Evolutionary conservation across 2,113 vertebrate species (phyloP).

Genomic region (Asarcornis scutulata): DNA sequence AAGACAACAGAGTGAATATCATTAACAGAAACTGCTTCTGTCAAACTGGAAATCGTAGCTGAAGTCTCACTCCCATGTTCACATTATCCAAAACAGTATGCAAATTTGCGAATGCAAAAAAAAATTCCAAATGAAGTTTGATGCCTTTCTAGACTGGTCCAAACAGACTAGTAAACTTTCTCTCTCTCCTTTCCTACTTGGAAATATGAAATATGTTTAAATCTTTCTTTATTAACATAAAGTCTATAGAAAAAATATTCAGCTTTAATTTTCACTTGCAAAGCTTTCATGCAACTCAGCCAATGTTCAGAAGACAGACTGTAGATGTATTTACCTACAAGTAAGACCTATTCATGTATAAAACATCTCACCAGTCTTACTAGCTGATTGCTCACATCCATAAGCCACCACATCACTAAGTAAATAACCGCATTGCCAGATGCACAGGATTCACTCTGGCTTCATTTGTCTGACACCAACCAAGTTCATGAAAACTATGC

Average conservation of each 20-base stretch:
- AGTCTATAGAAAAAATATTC: neutral
- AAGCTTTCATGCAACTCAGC: neutral
- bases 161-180: neutral
- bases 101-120: neutral
- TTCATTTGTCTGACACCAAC: neutral
- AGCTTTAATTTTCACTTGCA: constrained; percentile 8
- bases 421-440: neutral
- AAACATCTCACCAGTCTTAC: neutral
- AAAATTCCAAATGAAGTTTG: constrained; percentile 1
- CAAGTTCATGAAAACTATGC: neutral
- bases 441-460: neutral
- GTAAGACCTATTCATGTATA: neutral
- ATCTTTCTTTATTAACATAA: neutral
- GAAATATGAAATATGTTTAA: neutral
- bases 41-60: constrained; percentile 29
- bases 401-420: neutral
- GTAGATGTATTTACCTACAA: neutral
- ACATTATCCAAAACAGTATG: neutral
- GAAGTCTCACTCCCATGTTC: constrained; percentile 1
- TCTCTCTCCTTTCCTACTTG: neutral
- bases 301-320: neutral
- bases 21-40: constrained; percentile 28
- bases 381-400: neutral
- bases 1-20: constrained; percentile 56
- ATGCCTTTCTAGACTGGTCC: neutral